Base-by-base conservation (phyloP, 2,888 invertebrate genomes). In the Alviniconcha strummeri region DNA sequence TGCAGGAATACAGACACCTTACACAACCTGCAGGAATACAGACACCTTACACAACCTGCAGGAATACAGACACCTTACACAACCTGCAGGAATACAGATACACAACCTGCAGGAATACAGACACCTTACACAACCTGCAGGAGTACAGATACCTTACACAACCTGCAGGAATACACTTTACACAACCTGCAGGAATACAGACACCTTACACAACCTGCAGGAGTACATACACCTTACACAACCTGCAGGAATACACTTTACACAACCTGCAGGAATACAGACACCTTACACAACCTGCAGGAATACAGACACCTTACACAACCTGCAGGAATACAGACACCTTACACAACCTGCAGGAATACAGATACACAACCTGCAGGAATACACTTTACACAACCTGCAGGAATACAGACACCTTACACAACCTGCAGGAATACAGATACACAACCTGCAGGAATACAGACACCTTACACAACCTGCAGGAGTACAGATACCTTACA, bases 381-480 rank as follows among this genome's bases (percentile, higher is more conserved):
- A 98, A 93, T 99, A 99, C 60, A 60, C 52, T 5, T 15, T 76
- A 15, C 55, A 52, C 54, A 76, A 52, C 13, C 60, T 54, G 17
- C 75, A 13, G 55, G 75, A 75, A 36, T 72, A 19, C 54, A 36
- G 19, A 76, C n/a, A 5, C 36, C 3, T 1, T 36, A 36, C 36
- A n/a, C 17, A 36, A 52, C 54, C 9, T 64, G 64, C 36, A 36
- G 36, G 3, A 36, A 36, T 36, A 36, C 36, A 36, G 1, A 36
- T 3, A 36, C 36, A 36, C 36, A 36, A 36, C 36, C 36, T 72
- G 19, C 72, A 9, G 36, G 72, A 72, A 19, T 69, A n/a, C n/a
- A n/a, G n/a, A n/a, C 88, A 97, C 97, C 19, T 96, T 98, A 89
- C 96, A 98, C 94, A 99, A 99, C 94, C 94, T 99, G 83, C 97